Evolutionary conservation across 1,140 invertebrate species (phyloP), one percentile per base, ranked within the genome.

Genomic region (Nasonia longicornis): DNA sequence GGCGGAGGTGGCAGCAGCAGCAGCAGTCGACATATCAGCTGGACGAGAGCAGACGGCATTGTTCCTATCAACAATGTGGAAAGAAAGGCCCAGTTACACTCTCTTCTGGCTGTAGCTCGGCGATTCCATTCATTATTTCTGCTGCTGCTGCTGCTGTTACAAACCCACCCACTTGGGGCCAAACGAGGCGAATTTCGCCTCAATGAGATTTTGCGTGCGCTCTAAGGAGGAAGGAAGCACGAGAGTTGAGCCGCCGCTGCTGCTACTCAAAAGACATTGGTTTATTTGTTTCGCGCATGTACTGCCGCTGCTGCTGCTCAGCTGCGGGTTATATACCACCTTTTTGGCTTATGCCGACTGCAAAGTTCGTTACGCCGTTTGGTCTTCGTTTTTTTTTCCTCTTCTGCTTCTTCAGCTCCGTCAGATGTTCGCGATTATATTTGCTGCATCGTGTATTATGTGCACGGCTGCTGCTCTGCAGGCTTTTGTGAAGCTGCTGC

Each of bases 361-460:
- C 67, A 31, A 70, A 52, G 26, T 70, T 77, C 76, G 14, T 77
- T 77, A 77, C 69, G 22, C 58, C 38, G 10, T 63, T 76, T 52
- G 14, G 48, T 52, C 48, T 52, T 52, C 48, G 48, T 52, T 52
- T 52, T 52, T 52, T 48, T 8, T 38, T 66, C 16, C 0, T 16
- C 20, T 42, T 26, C 22, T 72, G 2, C 31, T 16, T 52, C 48
- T 52, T 52, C 58, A 29, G 6, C 22, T 45, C 45, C 66, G 38
- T 77, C 76, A 79, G 67, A 79, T 79, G 77, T 63, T 72, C 2
- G 52, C 69, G 69, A 72, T 71, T 78, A 78, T 70, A 67, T 67
- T 79, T 52, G 48, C 12, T 52, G 67, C 77, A 71, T 71, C 45
- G 31, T 67, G 38, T 42, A 42, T 42, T 42, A 42, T 42, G 38